phyloP scores from a whole-genome alignment of 2,113 vertebrate genomes.

The Eretmochelys imbricata region DNA sequence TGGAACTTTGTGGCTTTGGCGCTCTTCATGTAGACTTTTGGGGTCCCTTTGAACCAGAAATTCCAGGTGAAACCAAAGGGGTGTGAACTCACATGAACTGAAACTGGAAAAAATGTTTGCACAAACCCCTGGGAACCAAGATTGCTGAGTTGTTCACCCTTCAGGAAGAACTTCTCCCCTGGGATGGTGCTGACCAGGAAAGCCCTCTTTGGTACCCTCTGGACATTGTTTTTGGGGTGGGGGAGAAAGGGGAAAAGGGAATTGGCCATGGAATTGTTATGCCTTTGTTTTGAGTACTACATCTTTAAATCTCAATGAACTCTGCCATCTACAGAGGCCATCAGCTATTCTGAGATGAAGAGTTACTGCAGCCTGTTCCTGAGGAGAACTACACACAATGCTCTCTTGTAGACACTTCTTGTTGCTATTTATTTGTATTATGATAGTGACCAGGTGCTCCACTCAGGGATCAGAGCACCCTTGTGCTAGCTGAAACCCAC shows the following conservation, averaged over 20 bases:
- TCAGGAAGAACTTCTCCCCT: background rate
- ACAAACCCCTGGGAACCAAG: background rate
- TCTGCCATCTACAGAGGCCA: background rate
- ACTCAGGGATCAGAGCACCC: background rate
- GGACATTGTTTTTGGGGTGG: background rate
- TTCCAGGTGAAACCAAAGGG: background rate
- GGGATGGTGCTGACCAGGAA: background rate
- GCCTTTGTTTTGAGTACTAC: background rate
- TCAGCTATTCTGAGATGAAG: background rate
- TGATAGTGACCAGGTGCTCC: background rate
- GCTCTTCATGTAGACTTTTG: background rate
- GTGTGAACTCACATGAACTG: background rate
- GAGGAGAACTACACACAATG: background rate
- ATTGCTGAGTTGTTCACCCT: background rate
- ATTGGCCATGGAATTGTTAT: background rate
- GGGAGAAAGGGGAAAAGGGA: too few species aligned
- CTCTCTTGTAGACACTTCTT: background rate
- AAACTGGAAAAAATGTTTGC: background rate
- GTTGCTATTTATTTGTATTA: background rate
- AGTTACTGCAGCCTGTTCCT: background rate
- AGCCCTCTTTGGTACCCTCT: too few species aligned
- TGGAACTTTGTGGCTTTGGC: background rate
- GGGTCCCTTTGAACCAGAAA: background rate
- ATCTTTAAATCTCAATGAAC: too few species aligned
- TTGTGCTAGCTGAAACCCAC: background rate